Percentiles rank a stretch among this genome's conserved stretches.
These are phyloP conservation scores for Oscheius sp. DNA, from an alignment of 2,888 invertebrate species.

Conservation along the genomic window DNA sequence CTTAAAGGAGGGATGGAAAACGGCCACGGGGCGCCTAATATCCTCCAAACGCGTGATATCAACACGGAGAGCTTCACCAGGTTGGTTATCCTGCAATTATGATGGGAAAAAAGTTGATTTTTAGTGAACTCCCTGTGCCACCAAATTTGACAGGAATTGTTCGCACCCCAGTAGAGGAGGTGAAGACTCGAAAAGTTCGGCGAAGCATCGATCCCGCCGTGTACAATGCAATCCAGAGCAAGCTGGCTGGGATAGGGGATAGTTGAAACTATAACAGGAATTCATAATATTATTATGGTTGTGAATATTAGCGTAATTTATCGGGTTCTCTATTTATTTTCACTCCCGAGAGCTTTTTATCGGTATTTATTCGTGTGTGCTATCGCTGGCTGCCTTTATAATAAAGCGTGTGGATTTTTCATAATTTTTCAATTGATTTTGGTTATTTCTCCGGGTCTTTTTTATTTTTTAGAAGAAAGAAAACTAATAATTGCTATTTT, in stretches of 20 bases:
- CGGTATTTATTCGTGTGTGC: neutral
- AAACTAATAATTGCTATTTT: no score
- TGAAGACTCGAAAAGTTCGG: neutral
- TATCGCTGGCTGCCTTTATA: no score
- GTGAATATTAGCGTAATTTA: neutral
- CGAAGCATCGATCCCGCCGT: slow-evolving; percentile 15
- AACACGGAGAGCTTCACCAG: slow-evolving; percentile 26
- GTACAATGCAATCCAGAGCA: slow-evolving; percentile 2
- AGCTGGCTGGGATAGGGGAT: slow-evolving; percentile 2
- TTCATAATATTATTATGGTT: neutral
- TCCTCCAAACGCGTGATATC: slow-evolving; percentile 22
- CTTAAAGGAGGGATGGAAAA: neutral
- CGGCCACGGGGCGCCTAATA: neutral
- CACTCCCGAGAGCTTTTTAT: no score
- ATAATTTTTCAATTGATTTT: no score
- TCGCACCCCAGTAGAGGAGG: neutral
- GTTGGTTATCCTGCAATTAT: no score
- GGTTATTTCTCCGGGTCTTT: no score
- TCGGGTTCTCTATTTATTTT: no score
- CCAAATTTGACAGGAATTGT: neutral
- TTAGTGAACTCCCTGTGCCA: slow-evolving; percentile 20
- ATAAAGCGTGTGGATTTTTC: no score
- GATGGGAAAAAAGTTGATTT: no score
- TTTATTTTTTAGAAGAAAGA: no score
- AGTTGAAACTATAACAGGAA: neutral